Base-by-base conservation (phyloP, 2,797 vertebrate species). In the Hyperoplus lanceolatus region DNA sequence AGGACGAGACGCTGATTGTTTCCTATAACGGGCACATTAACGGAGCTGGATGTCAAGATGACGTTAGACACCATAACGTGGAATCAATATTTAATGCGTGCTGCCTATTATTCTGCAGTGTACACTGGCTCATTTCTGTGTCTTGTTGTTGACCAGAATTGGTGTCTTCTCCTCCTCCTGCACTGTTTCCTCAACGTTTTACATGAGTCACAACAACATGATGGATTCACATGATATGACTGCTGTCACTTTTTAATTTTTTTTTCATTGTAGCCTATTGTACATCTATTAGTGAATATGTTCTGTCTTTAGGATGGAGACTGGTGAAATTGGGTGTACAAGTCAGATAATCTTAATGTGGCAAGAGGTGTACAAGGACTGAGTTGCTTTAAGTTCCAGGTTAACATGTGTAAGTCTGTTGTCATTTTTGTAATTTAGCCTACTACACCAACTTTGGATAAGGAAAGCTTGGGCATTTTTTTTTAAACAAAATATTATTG, bases 71-170 rank as follows among this genome's bases (percentile, higher is more conserved):
- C 81, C 85, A 29, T 29, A 82, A 91, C 86, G 72, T 79, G 78
- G 71, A 69, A 94, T 94, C 94, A 93, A 94, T 94, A 89, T 89
- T 86, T 88, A 87, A 94, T 91, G 90, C 87, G 88, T 89, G 79
- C 84, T 60, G 82, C 84, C 77, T 87, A 82, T 93, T 90, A 86
- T 92, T 90, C 84, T 87, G 89, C 91, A 82, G 78, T 85, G 77
- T 78, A 84, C 85, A 81, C 56, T 61, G 62, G 66, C 70, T 70
- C 39, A 51, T 78, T 81, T 54, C n/a, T 29, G 60, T 67, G 66
- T 64, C 79, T 29, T 29, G 29, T 29, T 70, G 70, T 57, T 83
- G 69, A 50, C 14, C 63, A 70, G 38, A 64, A 53, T 61, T 58
- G 73, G 43, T 76, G 51, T 78, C 49, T 69, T 36, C 38, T 55